These are phyloP conservation scores for Cephalopterus ornatus DNA, from an alignment of 2,113 vertebrate species.

Conservation along the genomic window DNA sequence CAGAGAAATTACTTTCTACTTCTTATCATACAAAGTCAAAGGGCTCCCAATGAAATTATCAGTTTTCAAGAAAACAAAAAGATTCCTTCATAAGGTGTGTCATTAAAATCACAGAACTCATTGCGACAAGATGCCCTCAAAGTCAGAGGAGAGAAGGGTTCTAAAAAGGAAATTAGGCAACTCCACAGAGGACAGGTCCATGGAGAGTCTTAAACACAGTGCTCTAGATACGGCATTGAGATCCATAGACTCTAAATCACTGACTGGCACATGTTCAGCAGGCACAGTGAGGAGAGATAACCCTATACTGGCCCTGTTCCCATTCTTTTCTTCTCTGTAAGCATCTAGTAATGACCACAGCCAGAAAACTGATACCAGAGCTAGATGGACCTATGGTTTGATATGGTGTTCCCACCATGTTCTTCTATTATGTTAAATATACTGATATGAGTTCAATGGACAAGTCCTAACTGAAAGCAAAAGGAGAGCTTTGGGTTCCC, in stretches of 20 bases:
- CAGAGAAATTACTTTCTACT: slow-evolving; percentile 8
- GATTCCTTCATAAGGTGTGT: neutral
- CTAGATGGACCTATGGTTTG: neutral
- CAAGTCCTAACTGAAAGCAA: neutral
- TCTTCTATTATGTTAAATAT: neutral
- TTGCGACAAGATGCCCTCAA: neutral
- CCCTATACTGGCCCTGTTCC: neutral
- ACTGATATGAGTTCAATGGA: neutral
- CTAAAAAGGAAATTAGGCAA: neutral
- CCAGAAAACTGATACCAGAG: neutral
- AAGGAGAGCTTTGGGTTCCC: neutral
- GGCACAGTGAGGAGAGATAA: neutral
- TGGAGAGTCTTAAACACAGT: neutral
- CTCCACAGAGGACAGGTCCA: neutral
- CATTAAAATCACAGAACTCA: neutral
- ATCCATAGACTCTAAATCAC: neutral
- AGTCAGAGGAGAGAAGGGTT: neutral
- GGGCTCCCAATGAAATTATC: neutral
- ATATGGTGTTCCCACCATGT: neutral
- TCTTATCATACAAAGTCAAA: neutral
- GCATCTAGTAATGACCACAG: neutral
- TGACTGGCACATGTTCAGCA: neutral
- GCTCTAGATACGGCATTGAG: neutral
- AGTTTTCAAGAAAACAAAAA: neutral
- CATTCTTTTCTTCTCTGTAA: neutral